A percentile compares a stretch with the other conserved stretches of the same genome.
These are phyloP conservation scores for Nothoprocta pentlandii DNA, from an alignment of 2,113 vertebrate species.

Conservation along the genomic window DNA sequence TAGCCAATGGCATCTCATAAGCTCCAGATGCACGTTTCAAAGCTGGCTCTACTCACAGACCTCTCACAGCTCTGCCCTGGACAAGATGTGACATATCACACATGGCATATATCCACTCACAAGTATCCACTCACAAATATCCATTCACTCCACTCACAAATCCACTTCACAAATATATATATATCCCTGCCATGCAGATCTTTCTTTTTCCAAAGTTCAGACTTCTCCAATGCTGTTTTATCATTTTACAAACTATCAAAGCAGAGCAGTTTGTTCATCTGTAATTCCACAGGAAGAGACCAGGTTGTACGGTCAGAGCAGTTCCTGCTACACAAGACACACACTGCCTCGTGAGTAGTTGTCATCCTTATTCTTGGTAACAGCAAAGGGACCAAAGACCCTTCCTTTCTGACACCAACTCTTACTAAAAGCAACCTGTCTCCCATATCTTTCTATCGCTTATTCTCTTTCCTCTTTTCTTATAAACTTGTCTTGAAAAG, in stretches of 20 bases:
- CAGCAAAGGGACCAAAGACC: not conserved
- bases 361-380: not conserved
- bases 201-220: not conserved
- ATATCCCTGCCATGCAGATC: no score
- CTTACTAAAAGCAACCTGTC: not conserved
- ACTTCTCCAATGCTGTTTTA: not conserved
- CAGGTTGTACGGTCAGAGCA: not conserved
- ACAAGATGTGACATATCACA: not conserved
- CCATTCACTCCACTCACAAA: no score
- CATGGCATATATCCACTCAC: not conserved
- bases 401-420: not conserved
- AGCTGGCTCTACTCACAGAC: not conserved
- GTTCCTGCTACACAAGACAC: not conserved
- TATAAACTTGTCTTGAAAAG: not conserved
- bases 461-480: not conserved
- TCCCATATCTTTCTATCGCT: not conserved
- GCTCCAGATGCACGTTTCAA: not conserved
- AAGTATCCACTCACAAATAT: not conserved
- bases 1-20: not conserved
- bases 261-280: not conserved
- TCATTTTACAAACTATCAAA: not conserved
- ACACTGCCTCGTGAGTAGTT: not conserved
- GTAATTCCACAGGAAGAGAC: accelerated
- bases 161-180: no score
- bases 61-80: not conserved